Base-by-base conservation (phyloP, 35 echinoderm and acorn worm species). In the Heliocidaris erythrogramma region DNA sequence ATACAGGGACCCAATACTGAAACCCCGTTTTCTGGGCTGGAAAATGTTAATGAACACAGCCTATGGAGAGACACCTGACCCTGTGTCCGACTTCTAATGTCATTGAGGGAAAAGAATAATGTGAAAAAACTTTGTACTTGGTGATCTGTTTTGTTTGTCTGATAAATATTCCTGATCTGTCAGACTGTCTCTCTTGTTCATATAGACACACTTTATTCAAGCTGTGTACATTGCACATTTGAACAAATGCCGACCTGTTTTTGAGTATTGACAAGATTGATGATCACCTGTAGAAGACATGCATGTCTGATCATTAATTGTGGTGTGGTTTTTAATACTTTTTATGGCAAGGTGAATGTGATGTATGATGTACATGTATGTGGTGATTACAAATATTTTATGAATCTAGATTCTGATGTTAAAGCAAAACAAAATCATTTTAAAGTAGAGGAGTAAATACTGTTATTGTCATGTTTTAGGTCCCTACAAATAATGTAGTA, bases 231-330 rank as follows among this genome's bases (percentile, higher is more conserved):
- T 78, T 78, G 65, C 27, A 24, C 65, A 21, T 78, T 78, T 18
- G 65, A 78, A 24, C 65, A 78, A 78, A 78, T 78, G n/a, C 21
- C 65, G 65, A 78, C 65, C 65, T 78, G 65, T 78, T 78, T 78
- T n/a, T 78, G 14, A 18, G 18, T 8, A 78, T 78, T 78, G 17
- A n/a, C 18, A 7, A 2, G 18, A 78, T 78, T 24, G 65, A 78
- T 78, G 17, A 78, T 78, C 65, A n/a, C 27, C n/a, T 78, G 65
- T 78, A 7, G 21, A 78, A n/a, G 0, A n/a, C 4, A 18, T n/a
- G 65, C 60, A 27, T 78, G 8, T 21, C 27, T 27, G 21, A 7
- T 7, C n/a, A n/a, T n/a, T n/a, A 3, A 27, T 21, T 78, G 65
- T 78, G 27, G 18, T 78, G 18, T 24, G 35, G 35, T 42, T 42